A percentile compares a stretch with the other conserved stretches of the same genome.
Evolutionary conservation across 2,888 invertebrate genomes (phyloP).

Genomic region (Tromatobia lineatoria): DNA sequence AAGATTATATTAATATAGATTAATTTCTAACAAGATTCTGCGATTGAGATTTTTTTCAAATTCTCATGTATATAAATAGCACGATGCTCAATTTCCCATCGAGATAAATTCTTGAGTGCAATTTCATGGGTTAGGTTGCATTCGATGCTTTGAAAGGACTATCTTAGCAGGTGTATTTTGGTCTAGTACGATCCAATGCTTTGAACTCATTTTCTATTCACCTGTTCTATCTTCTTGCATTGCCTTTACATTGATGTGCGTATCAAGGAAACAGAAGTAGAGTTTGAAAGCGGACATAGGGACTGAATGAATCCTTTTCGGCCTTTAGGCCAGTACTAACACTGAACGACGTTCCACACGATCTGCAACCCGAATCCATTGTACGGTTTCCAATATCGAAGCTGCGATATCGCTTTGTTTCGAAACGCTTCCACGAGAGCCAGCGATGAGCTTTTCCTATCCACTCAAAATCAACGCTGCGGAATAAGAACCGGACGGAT

Average conservation of each 20-base stretch:
- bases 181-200: no score
- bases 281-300: not conserved
- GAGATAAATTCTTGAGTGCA: no score
- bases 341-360: not conserved
- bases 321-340: not conserved
- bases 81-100: no score
- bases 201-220: not conserved
- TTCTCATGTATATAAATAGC: no score
- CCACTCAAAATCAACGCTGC: constrained; percentile 58
- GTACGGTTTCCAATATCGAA: constrained; percentile 23
- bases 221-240: constrained; percentile 27
- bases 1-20: no score
- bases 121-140: no score
- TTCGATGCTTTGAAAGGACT: no score
- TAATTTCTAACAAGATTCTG: no score
- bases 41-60: no score
- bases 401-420: constrained; percentile 63
- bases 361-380: constrained; percentile 11
- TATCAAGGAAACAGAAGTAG: not conserved
- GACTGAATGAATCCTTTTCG: constrained; percentile 28
- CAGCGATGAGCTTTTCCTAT: constrained; percentile 54
- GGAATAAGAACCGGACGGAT: constrained; percentile 59
- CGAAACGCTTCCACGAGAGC: constrained; percentile 48
- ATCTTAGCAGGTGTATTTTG: no score
- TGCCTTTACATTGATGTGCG: constrained; percentile 16